Evolutionary conservation across 2,797 vertebrate genomes (phyloP), one percentile per base, ranked within the genome.

Genomic region (Cheirogaleus major): DNA sequence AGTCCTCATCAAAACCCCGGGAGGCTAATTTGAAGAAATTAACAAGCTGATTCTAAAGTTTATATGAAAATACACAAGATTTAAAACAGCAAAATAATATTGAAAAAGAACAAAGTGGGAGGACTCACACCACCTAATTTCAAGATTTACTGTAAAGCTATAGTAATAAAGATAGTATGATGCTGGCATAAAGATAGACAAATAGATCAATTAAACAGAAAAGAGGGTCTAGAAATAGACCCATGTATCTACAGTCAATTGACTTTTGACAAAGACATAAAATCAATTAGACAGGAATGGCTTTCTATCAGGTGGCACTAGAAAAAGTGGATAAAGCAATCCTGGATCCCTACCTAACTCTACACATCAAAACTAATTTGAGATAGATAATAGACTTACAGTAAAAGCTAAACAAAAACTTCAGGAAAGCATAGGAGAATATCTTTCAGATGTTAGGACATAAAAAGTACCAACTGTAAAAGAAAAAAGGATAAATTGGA

Each of bases 191-290:
- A 90, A 86, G 78, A 91, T 30, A 83, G 84, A 85, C 10, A 91
- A 57, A 79, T 69, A 83, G 96, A 91, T 91, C 89, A 76, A 45
- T 95, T 91, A 83, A 82, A 43, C 32, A 63, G 65, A 95, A 75
- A 4, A 59, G 61, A 55, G 59, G 78, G 30, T 38, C 89, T 86
- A 61, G 89, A 90, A 93, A 76, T 86, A 89, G 59, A 89, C 25
- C 43, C 27, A 75, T 35, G 52, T 10, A 9, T 61, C 15, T 43
- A 52, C 20, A 87, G 63, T 22, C 76, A 84, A 80, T 87, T 96
- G 83, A 93, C 95, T 95, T 97, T 93, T 96, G 63, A 87, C 43
- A 50, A 89, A 91, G 82, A 95, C 35, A 23, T 32, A 50, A 92
- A 92, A 65, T 89, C 23, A 43, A 14, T 91, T 96, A 12, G 65